A percentile compares a stretch with the other conserved stretches of the same genome.
Conservation (phyloP, 2,888 invertebrate genomes). For the Drosophila picticornis region DNA sequence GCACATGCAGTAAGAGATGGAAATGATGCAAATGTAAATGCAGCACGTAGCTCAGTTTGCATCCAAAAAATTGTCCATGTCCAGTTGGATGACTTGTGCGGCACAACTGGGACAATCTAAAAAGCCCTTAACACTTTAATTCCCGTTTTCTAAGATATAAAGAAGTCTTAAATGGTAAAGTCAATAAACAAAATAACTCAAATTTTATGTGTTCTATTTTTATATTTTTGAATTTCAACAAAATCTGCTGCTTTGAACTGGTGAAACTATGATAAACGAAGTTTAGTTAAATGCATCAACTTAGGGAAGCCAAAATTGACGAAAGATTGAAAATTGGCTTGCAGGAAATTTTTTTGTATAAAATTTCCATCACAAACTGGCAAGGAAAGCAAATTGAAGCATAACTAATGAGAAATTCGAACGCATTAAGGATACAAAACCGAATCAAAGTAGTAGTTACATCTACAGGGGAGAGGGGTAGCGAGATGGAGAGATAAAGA, state of each 20-base stretch:
- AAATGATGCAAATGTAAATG: slow-evolving; percentile 49
- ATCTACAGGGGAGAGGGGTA: not conserved
- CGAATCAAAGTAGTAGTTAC: not conserved
- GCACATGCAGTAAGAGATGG: slow-evolving; percentile 2
- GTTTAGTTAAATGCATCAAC: not conserved
- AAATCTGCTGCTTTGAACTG: not conserved
- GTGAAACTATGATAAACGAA: too few relatives aligned
- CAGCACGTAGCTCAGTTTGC: slow-evolving; percentile 39
- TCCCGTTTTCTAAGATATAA: not conserved
- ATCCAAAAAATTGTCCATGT: slow-evolving; percentile 18
- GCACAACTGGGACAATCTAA: slow-evolving; percentile 12
- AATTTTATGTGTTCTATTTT: too few relatives aligned
- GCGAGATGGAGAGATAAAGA: not conserved
- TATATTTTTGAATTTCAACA: not conserved
- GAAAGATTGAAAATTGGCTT: not conserved
- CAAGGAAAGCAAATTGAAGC: not conserved
- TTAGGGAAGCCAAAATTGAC: not conserved
- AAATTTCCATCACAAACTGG: not conserved
- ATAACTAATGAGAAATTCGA: slow-evolving; percentile 53
- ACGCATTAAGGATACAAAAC: slow-evolving; percentile 43
- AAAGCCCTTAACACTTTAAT: slow-evolving; percentile 8
- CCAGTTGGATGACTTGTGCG: slow-evolving; percentile 34
- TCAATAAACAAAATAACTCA: too few relatives aligned
- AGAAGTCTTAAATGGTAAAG: too few relatives aligned
- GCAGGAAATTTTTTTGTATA: not conserved